A percentile compares a stretch with the other conserved stretches of the same genome.
These are phyloP conservation scores for Buathra laborator DNA, from an alignment of 2,888 invertebrate genomes.

Conservation along the genomic window DNA sequence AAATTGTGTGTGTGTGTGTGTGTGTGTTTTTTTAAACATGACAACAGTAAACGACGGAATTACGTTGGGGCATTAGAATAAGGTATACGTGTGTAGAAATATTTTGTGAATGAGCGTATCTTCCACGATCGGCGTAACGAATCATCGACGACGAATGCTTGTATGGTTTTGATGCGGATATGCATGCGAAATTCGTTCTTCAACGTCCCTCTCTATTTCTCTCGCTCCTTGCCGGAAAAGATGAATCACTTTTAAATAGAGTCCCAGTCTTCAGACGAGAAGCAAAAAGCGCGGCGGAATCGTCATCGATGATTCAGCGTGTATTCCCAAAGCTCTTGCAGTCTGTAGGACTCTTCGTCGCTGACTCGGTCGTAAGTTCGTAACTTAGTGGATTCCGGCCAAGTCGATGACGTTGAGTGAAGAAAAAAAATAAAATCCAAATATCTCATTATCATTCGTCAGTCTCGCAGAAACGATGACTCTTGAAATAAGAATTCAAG, in stretches of 20 bases:
- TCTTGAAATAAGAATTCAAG: neutral
- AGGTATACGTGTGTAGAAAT: neutral
- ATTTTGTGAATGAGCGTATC: neutral
- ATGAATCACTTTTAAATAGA: conserved; percentile 41
- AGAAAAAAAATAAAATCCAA: neutral
- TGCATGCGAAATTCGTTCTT: neutral
- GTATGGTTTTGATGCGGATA: neutral
- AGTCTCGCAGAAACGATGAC: conserved; percentile 1
- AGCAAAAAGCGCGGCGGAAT: conserved; percentile 11
- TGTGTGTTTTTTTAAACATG: neutral
- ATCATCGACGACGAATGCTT: neutral
- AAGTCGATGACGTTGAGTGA: conserved; percentile 36
- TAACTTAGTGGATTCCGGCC: conserved; percentile 33
- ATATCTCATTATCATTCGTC: conserved; percentile 17
- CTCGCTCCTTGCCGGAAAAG: neutral
- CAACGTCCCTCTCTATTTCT: neutral
- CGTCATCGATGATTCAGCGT: conserved; percentile 55
- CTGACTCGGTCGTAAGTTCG: conserved; percentile 6
- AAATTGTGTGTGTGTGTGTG: too few species aligned
- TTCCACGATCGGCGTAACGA: neutral
- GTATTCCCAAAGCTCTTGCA: conserved; percentile 44
- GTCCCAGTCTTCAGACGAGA: neutral
- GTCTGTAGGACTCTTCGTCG: neutral
- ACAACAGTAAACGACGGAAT: neutral
- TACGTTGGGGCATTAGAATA: neutral